Evolutionary conservation across 92 coral and sea anemone species (phyloP).

Genomic region (Plumapathes pennacea): DNA sequence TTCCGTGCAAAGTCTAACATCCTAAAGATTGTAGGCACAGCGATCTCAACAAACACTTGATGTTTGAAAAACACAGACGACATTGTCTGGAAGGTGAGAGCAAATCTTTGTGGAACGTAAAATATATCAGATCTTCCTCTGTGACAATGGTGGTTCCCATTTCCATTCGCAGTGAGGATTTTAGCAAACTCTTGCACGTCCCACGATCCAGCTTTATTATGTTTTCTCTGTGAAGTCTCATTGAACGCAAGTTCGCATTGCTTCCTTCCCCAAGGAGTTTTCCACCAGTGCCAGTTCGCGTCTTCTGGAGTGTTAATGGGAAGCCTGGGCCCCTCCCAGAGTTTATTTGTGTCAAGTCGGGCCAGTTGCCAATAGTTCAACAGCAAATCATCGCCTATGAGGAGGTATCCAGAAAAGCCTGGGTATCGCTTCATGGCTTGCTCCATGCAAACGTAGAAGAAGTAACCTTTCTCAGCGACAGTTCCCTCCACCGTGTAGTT

Average conservation of each 20-base stretch:
- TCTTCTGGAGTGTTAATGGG: slow-evolving; percentile 47
- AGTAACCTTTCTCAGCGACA: slow-evolving; percentile 53
- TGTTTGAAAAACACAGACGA: slow-evolving; percentile 77
- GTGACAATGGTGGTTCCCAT: slow-evolving; percentile 47
- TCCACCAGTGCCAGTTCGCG: slow-evolving; percentile 72
- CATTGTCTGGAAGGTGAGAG: slow-evolving; percentile 49
- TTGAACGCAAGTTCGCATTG: slow-evolving; percentile 58
- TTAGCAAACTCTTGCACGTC: slow-evolving; percentile 20
- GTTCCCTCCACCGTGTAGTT: slow-evolving; percentile 31
- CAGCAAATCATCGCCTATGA: slow-evolving; percentile 64
- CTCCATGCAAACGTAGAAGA: slow-evolving; percentile 54
- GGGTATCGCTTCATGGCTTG: slow-evolving; percentile 53
- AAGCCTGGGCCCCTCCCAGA: slow-evolving; percentile 82
- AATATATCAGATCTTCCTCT: slow-evolving; percentile 86
- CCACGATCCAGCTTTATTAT: too few species aligned
- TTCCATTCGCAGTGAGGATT: slow-evolving; percentile 50
- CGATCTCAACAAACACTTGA: slow-evolving; percentile 79
- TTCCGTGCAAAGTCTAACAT: slow-evolving; percentile 62
- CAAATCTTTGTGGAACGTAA: slow-evolving; percentile 70
- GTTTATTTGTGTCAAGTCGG: slow-evolving; percentile 40
- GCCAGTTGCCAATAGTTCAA: slow-evolving; percentile 79
- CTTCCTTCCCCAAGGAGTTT: slow-evolving; percentile 35
- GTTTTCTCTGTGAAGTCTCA: too few species aligned
- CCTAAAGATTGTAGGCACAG: slow-evolving; percentile 80
- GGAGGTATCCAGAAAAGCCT: slow-evolving; percentile 40